Evolutionary conservation across 2,113 vertebrate genomes (phyloP), one percentile per base, ranked within the genome.

Genomic region (Opisthocomus hoazin): DNA sequence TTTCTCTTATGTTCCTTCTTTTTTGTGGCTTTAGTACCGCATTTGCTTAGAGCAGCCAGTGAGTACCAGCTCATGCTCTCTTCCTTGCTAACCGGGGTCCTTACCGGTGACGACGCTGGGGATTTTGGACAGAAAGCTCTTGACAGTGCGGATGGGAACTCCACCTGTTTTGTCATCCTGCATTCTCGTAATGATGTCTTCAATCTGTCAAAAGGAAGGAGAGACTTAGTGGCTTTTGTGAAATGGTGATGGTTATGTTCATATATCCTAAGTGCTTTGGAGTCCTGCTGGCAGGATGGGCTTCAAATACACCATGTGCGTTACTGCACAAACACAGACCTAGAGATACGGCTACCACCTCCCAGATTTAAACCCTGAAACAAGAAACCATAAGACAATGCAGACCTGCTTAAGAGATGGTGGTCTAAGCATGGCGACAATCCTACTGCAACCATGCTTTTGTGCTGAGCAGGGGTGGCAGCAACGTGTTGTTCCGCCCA

Each of bases 111-210:
- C 99, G 5, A 99, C 99, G 39, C 99, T 99, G 94, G 99, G 99
- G 96, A 99, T 99, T 98, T 99, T 99, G 87, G 99, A 99, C 96
- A 99, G 98, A 97, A 99, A 99, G 97, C 99, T 99, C 98, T 99
- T 99, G 94, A 99, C 99, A 15, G 99, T 99, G 77, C 99, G 98
- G 94, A 99, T 98, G 70, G 99, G 98, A 56, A 99, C 99, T 19
- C 99, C 99, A 27, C 99, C 99, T 9, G 98, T 97, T 97, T 99
- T 99, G 97, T 99, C 99, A 93, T 99, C 99, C 89, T 99, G 99
- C 98, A 99, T 99, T 96, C 98, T 98, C 3, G 98, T 99, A 81
- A 99, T 97, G 5, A 99, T 98, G 87, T 99, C 99, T 98, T 99
- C 99, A 90, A 99, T 99, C 99, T 99, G 98, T 51, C 96, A 97